Evolutionary conservation across 2,888 invertebrate species (phyloP).

Genomic region (Tiliacea aurago): DNA sequence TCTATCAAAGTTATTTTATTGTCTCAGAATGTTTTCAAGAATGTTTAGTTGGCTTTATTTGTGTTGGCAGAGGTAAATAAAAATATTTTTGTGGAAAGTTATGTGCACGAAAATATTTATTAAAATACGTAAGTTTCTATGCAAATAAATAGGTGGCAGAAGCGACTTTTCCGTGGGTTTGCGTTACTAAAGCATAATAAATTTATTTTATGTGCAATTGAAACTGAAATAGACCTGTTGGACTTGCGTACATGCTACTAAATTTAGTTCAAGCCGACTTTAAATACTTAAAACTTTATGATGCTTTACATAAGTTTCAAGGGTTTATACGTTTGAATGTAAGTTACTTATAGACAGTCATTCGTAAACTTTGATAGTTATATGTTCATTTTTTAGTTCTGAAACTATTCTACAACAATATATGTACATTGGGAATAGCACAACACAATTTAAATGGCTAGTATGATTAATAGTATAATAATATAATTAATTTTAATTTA

Average conservation of each 20-base stretch:
- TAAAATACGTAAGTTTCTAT: constrained; percentile 43
- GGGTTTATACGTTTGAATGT: background rate
- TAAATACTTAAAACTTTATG: constrained; percentile 48
- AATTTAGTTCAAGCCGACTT: constrained; percentile 54
- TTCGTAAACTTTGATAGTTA: background rate
- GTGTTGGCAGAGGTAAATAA: constrained; percentile 54
- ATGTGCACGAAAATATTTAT: constrained; percentile 47
- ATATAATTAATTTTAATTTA: no score
- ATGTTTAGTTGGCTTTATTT: constrained; percentile 41
- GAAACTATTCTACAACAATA: background rate
- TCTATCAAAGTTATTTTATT: constrained; percentile 31
- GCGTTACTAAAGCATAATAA: constrained; percentile 79
- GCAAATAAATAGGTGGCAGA: constrained; percentile 67
- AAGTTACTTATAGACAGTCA: background rate
- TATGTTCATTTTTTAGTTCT: constrained; percentile 1
- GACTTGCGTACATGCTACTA: constrained; percentile 67
- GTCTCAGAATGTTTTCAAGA: constrained; percentile 30
- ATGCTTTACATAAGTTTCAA: constrained; percentile 21
- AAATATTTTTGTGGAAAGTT: constrained; percentile 48
- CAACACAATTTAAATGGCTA: background rate
- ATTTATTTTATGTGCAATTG: constrained; percentile 87
- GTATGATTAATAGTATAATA: no score
- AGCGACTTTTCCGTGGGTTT: constrained; percentile 70
- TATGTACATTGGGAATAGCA: background rate
- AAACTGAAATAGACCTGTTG: constrained; percentile 83